Base-by-base conservation (phyloP, 2,113 vertebrate genomes). In the Corythornis madagascariensis region DNA sequence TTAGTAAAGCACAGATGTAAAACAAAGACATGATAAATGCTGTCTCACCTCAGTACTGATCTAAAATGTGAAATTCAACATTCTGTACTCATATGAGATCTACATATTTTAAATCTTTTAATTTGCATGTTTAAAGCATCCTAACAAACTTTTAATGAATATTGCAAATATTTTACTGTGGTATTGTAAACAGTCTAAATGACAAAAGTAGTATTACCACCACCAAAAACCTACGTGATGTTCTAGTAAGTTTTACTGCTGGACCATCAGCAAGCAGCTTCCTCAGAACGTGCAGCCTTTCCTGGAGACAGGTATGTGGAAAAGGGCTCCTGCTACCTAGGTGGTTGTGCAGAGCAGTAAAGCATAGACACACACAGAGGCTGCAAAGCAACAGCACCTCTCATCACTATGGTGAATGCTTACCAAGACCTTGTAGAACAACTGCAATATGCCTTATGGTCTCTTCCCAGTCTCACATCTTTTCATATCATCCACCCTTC, bases 261-360 rank as follows among this genome's bases (percentile, higher is more conserved):
- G 92, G 86, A 78, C 66, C 82, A 91, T 95, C 74, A 92, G 92
- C 91, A 92, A 59, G 56, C 83, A 50, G 57, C 56, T 90, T 90
- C 65, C 84, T 90, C 72, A 82, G 64, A 94, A 85, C 64, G 52
- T 70, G 45, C 20, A 77, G 43, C 40, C 50, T 88, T 88, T 96
- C 85, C 88, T 92, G 87, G 53, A 85, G 52, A 25, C 33, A 88
- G 63, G 19, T 65, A 56, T 57, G 80, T 83, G 33, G 45, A 33
- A 84, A 78, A 26, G 17, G 47, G 74, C 15, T 35, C 70, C 56
- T 13, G 24, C 59, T 88, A 74, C 70, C 69, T 77, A 45, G 33
- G 40, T 64, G 60, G 48, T 70, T 42, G 35, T 43, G 55, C 35
- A 42, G n/a, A 31, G 18, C 4, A 45, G 56, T 56, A 74, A 82